phyloP scores from a whole-genome alignment of 2,113 vertebrate genomes.

The Bujurquina vittata region DNA sequence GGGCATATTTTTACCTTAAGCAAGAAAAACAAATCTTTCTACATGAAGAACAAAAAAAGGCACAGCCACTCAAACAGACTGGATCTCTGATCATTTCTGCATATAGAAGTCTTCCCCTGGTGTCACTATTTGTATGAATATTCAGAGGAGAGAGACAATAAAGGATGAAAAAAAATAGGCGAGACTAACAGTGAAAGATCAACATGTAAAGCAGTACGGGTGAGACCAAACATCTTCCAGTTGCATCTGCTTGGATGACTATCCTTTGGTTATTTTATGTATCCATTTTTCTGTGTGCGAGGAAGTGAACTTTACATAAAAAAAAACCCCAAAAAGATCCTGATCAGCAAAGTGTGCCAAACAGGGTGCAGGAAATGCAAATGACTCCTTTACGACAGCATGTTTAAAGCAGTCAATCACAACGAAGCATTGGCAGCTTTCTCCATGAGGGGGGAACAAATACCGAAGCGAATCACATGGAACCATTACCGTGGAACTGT shows the following conservation, averaged over 20 bases:
- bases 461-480: neutral
- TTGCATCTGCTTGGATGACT: neutral
- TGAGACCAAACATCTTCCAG: neutral
- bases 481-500: neutral
- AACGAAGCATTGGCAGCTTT: slow-evolving; percentile 2
- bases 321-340: neutral
- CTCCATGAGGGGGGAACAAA: neutral
- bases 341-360: slow-evolving; percentile 17
- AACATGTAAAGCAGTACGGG: too few species aligned
- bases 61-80: neutral
- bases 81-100: neutral
- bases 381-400: neutral
- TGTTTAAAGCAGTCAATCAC: slow-evolving; percentile 17
- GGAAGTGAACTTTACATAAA: neutral
- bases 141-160: neutral
- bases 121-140: neutral
- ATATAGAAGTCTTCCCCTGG: neutral
- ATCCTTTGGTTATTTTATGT: neutral
- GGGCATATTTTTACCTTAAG: neutral
- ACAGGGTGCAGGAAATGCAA: neutral
- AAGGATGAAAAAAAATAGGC: neutral
- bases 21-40: neutral
- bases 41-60: neutral
- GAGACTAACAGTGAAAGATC: neutral
- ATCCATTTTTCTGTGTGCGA: neutral